phyloP scores from a whole-genome alignment of 2,797 vertebrate genomes.

The Anomalospiza imberbis region DNA sequence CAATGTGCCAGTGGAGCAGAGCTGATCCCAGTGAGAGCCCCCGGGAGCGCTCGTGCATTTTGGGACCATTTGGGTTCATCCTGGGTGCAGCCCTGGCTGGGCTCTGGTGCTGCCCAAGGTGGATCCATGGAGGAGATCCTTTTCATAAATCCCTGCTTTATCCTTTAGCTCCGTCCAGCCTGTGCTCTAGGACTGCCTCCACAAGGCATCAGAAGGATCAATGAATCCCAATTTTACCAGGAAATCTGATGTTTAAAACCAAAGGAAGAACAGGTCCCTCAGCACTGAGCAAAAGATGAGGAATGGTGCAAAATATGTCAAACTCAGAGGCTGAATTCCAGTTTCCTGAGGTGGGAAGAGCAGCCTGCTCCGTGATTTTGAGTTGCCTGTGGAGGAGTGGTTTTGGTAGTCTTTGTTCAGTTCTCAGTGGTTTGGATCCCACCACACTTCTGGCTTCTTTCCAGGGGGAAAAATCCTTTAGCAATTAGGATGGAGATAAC shows the following conservation, averaged over 20 bases:
- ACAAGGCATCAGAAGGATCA: fast-evolving
- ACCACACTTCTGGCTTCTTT: constrained; percentile 18
- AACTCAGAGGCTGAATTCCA: not conserved
- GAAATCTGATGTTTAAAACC: not conserved
- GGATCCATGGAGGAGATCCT: not conserved
- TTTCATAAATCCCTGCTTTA: not conserved
- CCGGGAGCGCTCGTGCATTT: too few relatives aligned
- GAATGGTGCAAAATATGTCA: not conserved
- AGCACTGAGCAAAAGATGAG: not conserved
- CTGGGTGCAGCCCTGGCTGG: too few relatives aligned
- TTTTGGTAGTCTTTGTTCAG: not conserved
- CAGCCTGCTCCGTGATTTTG: not conserved
- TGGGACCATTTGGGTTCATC: too few relatives aligned
- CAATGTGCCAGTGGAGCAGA: too few relatives aligned
- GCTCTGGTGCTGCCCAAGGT: too few relatives aligned
- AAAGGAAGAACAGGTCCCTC: not conserved
- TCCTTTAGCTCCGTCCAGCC: not conserved
- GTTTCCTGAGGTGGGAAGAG: not conserved
- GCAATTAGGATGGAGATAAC: constrained; percentile 62
- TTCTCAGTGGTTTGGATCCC: not conserved
- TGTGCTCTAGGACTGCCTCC: not conserved
- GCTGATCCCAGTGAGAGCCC: too few relatives aligned
- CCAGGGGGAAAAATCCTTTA: not conserved
- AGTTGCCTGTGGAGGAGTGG: not conserved
- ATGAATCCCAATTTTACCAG: not conserved